Evolutionary conservation across 30 jellyfish, hydroid and myxozoan species (phyloP).

Genomic region (Chrysaora quinquecirrha): DNA sequence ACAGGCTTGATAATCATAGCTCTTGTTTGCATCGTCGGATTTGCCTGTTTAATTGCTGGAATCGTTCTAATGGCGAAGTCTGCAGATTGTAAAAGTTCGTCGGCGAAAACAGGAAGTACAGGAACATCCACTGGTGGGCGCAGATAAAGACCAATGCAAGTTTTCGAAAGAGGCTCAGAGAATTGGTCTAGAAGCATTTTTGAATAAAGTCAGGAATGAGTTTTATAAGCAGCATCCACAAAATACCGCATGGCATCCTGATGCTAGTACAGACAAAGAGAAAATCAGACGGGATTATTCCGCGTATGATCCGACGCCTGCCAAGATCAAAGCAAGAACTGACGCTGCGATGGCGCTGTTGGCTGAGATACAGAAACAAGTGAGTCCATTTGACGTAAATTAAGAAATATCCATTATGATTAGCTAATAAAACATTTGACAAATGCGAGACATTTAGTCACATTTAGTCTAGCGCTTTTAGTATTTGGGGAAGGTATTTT

Average conservation of each 20-base stretch:
- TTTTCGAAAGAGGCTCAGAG: conserved; percentile 84
- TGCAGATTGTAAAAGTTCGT: conserved; percentile 8
- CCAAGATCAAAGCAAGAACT: conserved; percentile 72
- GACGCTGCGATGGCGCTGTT: conserved; percentile 72
- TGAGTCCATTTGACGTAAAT: no score
- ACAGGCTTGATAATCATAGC: conserved; percentile 37
- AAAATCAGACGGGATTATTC: conserved; percentile 55
- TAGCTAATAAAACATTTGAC: no score
- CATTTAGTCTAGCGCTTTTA: no score
- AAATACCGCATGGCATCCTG: conserved; percentile 91
- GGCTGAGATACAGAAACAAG: conserved; percentile 73
- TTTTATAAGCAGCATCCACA: conserved; percentile 74
- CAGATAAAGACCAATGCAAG: conserved; percentile 51
- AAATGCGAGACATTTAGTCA: no score
- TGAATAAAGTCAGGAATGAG: conserved; percentile 62
- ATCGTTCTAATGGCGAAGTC: conserved; percentile 77
- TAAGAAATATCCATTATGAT: no score
- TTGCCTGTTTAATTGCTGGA: conserved; percentile 80
- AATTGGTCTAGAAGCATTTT: conserved; percentile 71
- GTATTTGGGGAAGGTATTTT: no score
- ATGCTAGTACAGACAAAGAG: conserved; percentile 34
- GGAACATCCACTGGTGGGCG: conserved; percentile 12
- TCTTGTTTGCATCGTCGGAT: conserved; percentile 38
- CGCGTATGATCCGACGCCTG: conserved; percentile 91
- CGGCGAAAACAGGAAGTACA: conserved; percentile 8